phyloP scores from a whole-genome alignment of 2,888 invertebrate genomes.

The Agrotis puta region DNA sequence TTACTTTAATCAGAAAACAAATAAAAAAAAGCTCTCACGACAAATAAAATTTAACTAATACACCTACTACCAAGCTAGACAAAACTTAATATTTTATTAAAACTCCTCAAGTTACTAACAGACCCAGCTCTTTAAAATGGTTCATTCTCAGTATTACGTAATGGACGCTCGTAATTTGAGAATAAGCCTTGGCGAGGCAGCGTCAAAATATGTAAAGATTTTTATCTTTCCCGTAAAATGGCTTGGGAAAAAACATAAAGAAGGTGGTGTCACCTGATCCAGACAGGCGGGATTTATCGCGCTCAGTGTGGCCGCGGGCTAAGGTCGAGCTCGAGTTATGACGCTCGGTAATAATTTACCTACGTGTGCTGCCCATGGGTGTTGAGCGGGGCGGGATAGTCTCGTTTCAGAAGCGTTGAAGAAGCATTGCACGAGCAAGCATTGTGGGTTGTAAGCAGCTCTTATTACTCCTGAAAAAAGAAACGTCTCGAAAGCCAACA shows the following conservation, averaged over 20 bases:
- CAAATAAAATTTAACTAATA: slow-evolving; percentile 55
- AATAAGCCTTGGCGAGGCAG: slow-evolving; percentile 88
- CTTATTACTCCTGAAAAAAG: background rate
- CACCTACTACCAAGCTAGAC: slow-evolving; percentile 47
- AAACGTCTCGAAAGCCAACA: too few species aligned
- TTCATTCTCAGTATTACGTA: slow-evolving; percentile 87
- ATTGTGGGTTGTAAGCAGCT: too few species aligned
- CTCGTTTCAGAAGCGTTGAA: background rate
- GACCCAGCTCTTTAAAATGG: slow-evolving; percentile 75
- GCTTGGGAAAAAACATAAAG: slow-evolving; percentile 92
- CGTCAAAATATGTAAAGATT: slow-evolving; percentile 91
- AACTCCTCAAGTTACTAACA: slow-evolving; percentile 64
- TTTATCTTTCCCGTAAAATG: slow-evolving; percentile 91
- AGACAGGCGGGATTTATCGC: slow-evolving; percentile 88
- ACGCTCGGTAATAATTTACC: slow-evolving; percentile 87
- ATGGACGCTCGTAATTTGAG: slow-evolving; percentile 90
- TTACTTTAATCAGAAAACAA: slow-evolving; percentile 11
- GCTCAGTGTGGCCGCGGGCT: slow-evolving; percentile 89
- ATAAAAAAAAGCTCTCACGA: slow-evolving; percentile 39
- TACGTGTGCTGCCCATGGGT: slow-evolving; percentile 70
- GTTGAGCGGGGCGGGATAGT: slow-evolving; percentile 35
- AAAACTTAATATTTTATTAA: slow-evolving; percentile 57
- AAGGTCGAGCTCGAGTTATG: slow-evolving; percentile 88
- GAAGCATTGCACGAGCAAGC: background rate
- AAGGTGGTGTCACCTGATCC: slow-evolving; percentile 91